Evolutionary conservation across 2,113 vertebrate species (phyloP), one percentile per base, ranked within the genome.

Genomic region (Solea senegalensis): DNA sequence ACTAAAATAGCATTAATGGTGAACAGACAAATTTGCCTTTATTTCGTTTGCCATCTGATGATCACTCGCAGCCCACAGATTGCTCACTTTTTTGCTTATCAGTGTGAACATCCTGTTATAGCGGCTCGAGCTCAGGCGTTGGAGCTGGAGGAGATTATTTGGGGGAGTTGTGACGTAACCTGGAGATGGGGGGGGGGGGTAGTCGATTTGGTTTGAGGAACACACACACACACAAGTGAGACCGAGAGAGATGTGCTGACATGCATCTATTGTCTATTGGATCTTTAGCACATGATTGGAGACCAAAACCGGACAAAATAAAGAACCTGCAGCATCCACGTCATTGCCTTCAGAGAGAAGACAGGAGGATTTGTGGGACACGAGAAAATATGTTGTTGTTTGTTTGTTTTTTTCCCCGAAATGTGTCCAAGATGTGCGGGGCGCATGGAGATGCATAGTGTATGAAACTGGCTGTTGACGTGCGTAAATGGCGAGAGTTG

Each of bases 111-210:
- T 60, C 51, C 52, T 49, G 21, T 71, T 51, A 58, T 9, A 82
- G 64, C 67, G 59, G 63, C 57, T 9, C 57, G 43, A 21, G 54
- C 49, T 74, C 16, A 16, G 48, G 43, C 64, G 46, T 68, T 82
- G 53, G 56, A 63, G 65, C 61, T 66, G 15, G 64, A 65, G 76
- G 76, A 83, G 77, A 88, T 80, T 82, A 90, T 88, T 88, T 83
- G 80, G 76, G 74, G 78, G 57, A 71, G 64, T 54, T 59, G 74
- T 91, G 91, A 91, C 86, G 86, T 85, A 86, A 89, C 57, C 52
- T 63, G 84, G 61, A 76, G 76, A 77, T 84, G 69, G 76, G 55
- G 49, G 11, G 49, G n/a, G 1, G 9, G 15, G 14, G 14, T 50
- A 49, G 72, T 72, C 8, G 40, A 69, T 68, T 8, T 61, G 1